Evolutionary conservation across 2,113 vertebrate species (phyloP).

Genomic region (Oplegnathus fasciatus): DNA sequence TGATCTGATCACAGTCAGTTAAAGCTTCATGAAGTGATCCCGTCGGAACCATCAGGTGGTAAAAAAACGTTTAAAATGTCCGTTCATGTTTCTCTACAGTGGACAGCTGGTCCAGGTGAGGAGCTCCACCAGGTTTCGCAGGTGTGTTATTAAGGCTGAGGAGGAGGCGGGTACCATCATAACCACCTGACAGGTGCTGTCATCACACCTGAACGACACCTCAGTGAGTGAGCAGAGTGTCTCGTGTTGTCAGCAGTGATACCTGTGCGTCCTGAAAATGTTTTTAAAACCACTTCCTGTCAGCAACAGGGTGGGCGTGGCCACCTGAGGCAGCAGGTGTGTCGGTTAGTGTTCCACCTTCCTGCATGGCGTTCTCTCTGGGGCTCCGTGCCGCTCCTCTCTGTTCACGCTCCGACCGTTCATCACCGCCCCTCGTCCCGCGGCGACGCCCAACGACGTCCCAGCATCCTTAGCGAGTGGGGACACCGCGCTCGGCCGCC

Average conservation of each 20-base stretch:
- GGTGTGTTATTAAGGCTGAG: not conserved
- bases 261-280: not conserved
- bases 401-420: too few species aligned
- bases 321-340: not conserved
- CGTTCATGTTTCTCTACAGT: not conserved
- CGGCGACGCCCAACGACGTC: too few species aligned
- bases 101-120: slow-evolving; percentile 5
- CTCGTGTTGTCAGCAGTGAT: not conserved
- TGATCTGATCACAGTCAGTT: too few species aligned
- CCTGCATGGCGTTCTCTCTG: too few species aligned
- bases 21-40: not conserved
- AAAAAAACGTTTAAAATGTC: not conserved
- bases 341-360: too few species aligned
- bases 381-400: too few species aligned
- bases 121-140: not conserved
- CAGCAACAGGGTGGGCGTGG: not conserved
- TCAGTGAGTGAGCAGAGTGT: not conserved
- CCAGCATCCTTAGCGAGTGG: too few species aligned
- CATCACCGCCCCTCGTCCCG: too few species aligned
- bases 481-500: not conserved
- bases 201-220: not conserved
- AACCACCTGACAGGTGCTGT: not conserved
- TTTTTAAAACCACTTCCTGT: not conserved
- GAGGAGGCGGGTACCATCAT: not conserved
- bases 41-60: not conserved